phyloP scores from a whole-genome alignment of 2,797 vertebrate genomes.

The Babyrousa celebensis region DNA sequence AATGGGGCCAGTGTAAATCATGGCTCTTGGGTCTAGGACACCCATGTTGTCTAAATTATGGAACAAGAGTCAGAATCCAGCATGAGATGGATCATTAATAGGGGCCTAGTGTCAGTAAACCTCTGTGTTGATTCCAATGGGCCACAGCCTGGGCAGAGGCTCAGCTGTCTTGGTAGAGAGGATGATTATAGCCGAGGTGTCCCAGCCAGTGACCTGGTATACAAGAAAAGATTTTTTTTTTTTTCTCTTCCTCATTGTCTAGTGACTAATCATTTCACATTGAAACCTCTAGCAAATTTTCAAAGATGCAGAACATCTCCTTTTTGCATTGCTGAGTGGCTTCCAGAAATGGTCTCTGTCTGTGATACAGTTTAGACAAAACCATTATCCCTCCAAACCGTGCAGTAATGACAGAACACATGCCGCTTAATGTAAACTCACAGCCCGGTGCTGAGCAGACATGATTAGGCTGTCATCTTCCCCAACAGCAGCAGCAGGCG shows the following conservation, averaged over 20 bases:
- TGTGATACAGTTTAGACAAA: slow-evolving; percentile 87
- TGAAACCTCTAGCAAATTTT: slow-evolving; percentile 76
- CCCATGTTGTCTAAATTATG: background rate
- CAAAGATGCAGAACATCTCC: slow-evolving; percentile 79
- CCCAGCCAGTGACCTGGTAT: background rate
- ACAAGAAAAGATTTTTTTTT: background rate
- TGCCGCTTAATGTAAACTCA: slow-evolving; percentile 88
- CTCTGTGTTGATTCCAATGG: background rate
- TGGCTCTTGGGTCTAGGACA: background rate
- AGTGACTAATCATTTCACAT: slow-evolving; percentile 73
- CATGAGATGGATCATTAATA: background rate
- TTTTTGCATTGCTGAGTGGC: slow-evolving; percentile 86
- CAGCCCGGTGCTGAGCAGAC: slow-evolving; percentile 84
- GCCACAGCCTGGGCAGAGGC: background rate
- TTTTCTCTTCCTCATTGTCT: background rate
- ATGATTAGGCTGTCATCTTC: slow-evolving; percentile 88
- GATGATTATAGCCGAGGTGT: background rate
- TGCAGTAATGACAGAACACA: slow-evolving; percentile 87
- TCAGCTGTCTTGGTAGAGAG: background rate
- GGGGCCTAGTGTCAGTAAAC: background rate
- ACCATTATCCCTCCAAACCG: slow-evolving; percentile 83
- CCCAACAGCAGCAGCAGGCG: slow-evolving; percentile 65
- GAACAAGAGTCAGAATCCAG: background rate
- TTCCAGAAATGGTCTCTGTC: slow-evolving; percentile 86
- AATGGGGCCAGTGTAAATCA: background rate